Conservation (phyloP, 2,113 vertebrate species). For the rat (Rattus norvegicus) region DNA sequence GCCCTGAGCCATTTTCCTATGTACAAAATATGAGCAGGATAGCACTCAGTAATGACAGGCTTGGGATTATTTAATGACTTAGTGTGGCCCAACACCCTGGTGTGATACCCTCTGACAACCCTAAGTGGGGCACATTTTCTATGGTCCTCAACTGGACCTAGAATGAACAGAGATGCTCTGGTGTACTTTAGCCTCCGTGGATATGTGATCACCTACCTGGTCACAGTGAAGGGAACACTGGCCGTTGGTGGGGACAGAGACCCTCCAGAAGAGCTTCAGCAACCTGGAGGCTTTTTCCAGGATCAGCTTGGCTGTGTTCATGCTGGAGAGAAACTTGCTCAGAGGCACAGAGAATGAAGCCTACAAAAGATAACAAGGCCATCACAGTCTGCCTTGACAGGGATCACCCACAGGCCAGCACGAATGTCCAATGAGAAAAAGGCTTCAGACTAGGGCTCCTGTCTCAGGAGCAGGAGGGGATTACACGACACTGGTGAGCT, state of each 20-base stretch:
- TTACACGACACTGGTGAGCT: constrained; percentile 69
- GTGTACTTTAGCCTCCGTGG: neutral
- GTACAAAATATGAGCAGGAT: fast-evolving
- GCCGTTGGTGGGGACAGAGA: constrained; percentile 87
- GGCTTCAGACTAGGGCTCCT: constrained; percentile 62
- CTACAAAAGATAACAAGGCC: constrained; percentile 70
- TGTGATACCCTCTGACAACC: neutral
- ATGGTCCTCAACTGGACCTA: neutral
- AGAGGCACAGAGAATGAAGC: constrained; percentile 77
- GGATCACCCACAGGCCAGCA: constrained; percentile 50
- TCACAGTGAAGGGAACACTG: constrained; percentile 71
- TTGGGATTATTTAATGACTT: neutral
- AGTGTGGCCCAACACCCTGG: fast-evolving
- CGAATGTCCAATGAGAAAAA: constrained; percentile 58
- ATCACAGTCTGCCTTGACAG: constrained; percentile 48
- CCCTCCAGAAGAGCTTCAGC: constrained; percentile 95
- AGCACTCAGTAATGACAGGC: neutral
- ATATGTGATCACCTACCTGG: constrained; percentile 78
- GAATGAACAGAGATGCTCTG: fast-evolving
- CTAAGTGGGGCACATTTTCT: neutral
- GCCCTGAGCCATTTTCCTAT: fast-evolving
- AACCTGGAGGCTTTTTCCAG: constrained; percentile 92
- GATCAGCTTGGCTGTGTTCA: constrained; percentile 88
- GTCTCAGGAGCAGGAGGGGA: constrained; percentile 44
- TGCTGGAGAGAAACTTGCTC: constrained; percentile 82